Conservation (phyloP, 2,888 invertebrate genomes). For the Hermodice carunculata region DNA sequence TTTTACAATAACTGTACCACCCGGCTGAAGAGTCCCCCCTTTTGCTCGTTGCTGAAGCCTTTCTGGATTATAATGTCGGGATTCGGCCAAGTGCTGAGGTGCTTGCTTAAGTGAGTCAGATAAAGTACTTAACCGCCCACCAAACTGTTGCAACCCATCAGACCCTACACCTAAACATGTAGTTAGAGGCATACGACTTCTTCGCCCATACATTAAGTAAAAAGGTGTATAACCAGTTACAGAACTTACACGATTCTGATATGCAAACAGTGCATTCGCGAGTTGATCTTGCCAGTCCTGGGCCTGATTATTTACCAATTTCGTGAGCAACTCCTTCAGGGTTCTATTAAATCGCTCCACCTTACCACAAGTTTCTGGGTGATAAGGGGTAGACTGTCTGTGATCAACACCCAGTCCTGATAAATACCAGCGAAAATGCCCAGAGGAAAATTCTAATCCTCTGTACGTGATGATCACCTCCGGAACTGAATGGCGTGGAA, state of each 20-base stretch:
- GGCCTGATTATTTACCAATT: neutral
- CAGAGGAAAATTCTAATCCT: neutral
- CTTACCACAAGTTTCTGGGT: neutral
- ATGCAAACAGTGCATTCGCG: neutral
- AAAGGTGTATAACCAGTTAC: neutral
- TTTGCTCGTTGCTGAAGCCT: neutral
- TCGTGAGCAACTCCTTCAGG: neutral
- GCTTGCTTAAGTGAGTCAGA: neutral
- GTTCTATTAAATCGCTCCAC: neutral
- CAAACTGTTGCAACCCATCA: no score
- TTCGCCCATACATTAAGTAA: neutral
- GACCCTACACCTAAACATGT: no score
- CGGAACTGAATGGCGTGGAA: neutral
- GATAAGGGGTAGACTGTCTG: neutral
- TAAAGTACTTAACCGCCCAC: neutral
- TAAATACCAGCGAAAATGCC: neutral
- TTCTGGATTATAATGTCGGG: neutral
- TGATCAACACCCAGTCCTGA: neutral
- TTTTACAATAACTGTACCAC: neutral
- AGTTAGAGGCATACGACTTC: neutral
- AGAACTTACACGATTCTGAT: neutral
- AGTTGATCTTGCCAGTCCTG: neutral
- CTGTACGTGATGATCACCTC: neutral
- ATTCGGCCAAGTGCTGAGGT: neutral
- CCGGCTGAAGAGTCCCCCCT: neutral